phyloP scores from a whole-genome alignment of 2,888 invertebrate genomes.

The Catocala sponsa region DNA sequence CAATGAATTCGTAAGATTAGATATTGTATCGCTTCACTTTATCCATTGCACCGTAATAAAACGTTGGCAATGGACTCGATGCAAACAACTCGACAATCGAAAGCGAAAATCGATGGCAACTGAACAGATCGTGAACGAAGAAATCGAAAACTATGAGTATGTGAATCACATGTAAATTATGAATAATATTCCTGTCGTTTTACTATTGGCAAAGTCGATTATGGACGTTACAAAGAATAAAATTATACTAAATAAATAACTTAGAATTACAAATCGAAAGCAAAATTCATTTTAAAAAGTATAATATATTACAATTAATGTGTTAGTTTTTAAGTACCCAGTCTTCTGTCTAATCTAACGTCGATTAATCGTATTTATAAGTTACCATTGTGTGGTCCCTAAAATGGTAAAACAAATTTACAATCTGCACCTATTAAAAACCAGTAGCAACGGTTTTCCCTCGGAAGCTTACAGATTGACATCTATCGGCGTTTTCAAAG shows the following conservation, averaged over 20 bases:
- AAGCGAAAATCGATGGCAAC: conserved; percentile 75
- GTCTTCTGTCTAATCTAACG: neutral
- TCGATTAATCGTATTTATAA: conserved; percentile 3
- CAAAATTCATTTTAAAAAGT: conserved; percentile 56
- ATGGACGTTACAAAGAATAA: too few relatives aligned
- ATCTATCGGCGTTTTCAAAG: conserved; percentile 22
- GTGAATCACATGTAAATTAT: conserved; percentile 1
- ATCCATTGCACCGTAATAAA: conserved; percentile 56
- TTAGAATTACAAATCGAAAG: conserved; percentile 33
- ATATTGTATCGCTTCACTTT: conserved; percentile 12
- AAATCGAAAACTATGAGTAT: conserved; percentile 64
- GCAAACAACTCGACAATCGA: conserved; percentile 63
- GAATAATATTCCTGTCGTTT: conserved; percentile 2
- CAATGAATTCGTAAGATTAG: too few relatives aligned
- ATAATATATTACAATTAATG: neutral
- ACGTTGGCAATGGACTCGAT: conserved; percentile 72
- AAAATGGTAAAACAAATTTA: conserved; percentile 13
- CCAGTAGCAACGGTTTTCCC: conserved; percentile 8
- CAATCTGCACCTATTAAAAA: conserved; percentile 4
- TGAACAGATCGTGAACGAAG: conserved; percentile 49
- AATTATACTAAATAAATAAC: neutral
- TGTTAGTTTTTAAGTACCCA: conserved; percentile 1
- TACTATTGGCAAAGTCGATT: neutral
- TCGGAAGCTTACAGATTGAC: conserved; percentile 12
- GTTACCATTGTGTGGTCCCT: conserved; percentile 42